A percentile compares a stretch with the other conserved stretches of the same genome.
Conservation (phyloP, 2,113 vertebrate genomes). For the Lophura nycthemera region DNA sequence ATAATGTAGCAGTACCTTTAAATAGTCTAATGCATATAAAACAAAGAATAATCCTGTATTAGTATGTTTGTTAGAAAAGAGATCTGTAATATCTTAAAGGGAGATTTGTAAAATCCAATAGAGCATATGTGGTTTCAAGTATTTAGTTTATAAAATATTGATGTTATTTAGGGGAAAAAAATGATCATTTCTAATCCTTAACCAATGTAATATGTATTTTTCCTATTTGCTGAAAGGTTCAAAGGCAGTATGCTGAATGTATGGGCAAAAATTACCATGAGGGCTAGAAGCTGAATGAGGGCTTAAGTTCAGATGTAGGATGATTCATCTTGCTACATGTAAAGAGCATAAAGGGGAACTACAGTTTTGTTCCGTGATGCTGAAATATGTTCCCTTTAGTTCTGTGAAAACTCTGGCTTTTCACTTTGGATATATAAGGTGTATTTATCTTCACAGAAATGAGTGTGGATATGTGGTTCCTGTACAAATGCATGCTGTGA, state of each 20-base stretch:
- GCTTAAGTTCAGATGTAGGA: background rate
- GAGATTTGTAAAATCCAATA: background rate
- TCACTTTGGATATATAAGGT: conserved; percentile 38
- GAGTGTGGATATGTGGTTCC: conserved; percentile 72
- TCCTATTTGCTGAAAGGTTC: conserved; percentile 11
- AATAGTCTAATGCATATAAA: background rate
- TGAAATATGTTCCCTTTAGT: conserved; percentile 5
- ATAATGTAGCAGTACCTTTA: background rate
- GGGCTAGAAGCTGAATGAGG: background rate
- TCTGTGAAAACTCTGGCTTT: conserved; percentile 52
- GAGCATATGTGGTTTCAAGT: background rate
- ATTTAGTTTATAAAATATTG: background rate
- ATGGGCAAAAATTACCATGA: background rate
- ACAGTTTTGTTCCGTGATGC: conserved; percentile 3
- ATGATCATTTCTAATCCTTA: background rate
- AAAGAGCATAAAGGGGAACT: background rate
- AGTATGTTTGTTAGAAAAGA: background rate
- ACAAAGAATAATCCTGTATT: background rate
- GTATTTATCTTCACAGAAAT: conserved; percentile 70
- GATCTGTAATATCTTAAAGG: background rate
- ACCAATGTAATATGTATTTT: background rate
- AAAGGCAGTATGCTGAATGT: background rate
- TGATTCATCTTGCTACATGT: conserved; percentile 3
- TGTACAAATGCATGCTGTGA: background rate
- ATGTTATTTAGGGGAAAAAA: background rate